Percentiles rank a stretch among this genome's conserved stretches.
Evolutionary conservation across 2,113 vertebrate species (phyloP).

Genomic region (Dasyprocta punctata): DNA sequence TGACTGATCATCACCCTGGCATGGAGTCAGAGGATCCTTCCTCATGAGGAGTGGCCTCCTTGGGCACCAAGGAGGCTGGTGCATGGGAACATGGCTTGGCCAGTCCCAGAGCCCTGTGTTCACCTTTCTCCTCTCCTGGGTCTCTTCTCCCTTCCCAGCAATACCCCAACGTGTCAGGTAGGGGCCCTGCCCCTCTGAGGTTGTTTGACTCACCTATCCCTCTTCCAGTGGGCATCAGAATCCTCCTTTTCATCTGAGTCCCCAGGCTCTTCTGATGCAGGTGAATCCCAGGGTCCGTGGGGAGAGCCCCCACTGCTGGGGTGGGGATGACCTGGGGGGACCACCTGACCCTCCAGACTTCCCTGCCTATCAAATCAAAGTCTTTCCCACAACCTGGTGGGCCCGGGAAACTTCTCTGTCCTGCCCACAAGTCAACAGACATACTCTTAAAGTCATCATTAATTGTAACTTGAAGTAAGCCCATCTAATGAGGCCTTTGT

Average conservation of each 20-base stretch:
- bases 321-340: background rate
- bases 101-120: background rate
- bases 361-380: background rate
- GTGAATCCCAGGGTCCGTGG: slow-evolving; percentile 81
- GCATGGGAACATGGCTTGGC: background rate
- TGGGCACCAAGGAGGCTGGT: background rate
- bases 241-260: slow-evolving; percentile 80
- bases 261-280: slow-evolving; percentile 93
- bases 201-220: slow-evolving; percentile 46
- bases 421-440: background rate
- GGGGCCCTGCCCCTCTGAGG: slow-evolving; percentile 13
- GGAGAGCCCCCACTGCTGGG: background rate
- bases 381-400: background rate
- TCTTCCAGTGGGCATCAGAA: slow-evolving; percentile 55
- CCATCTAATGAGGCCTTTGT: background rate
- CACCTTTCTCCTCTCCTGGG: slow-evolving; percentile 29
- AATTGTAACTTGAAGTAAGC: background rate
- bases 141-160: slow-evolving; percentile 83
- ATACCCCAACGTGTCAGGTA: slow-evolving; percentile 90
- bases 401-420: background rate
- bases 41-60: background rate
- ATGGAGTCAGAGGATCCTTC: background rate
- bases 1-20: background rate
- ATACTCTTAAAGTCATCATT: background rate
- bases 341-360: background rate